phyloP scores from a whole-genome alignment of 2,797 vertebrate genomes.

The Notolepis coatsorum region DNA sequence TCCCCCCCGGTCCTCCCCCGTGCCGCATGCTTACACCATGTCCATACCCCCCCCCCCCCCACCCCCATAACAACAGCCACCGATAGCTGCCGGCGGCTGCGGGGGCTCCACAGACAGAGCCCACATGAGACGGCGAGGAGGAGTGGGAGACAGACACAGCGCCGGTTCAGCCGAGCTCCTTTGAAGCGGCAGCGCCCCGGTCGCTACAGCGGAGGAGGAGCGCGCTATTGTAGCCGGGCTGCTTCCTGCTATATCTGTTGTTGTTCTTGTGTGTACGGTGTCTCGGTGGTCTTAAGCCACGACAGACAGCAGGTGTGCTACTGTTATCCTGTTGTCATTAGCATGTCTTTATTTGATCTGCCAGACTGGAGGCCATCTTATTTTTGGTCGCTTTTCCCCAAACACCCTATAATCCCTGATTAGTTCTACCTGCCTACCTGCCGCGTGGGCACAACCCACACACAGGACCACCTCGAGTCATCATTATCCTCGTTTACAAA shows the following conservation, averaged over 20 bases:
- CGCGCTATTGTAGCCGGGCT: constrained; percentile 30
- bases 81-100: constrained; percentile 52
- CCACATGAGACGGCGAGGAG: constrained; percentile 68
- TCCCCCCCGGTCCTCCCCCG: constrained; percentile 18
- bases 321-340: constrained; percentile 55
- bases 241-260: constrained; percentile 29
- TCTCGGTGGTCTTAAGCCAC: constrained; percentile 30
- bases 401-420: constrained; percentile 66
- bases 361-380: constrained; percentile 34
- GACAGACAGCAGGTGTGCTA: constrained; percentile 30
- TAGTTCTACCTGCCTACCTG: constrained; percentile 55
- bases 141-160: constrained; percentile 62
- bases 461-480: constrained; percentile 59
- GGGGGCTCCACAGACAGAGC: constrained; percentile 63
- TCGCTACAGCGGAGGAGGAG: constrained; percentile 59
- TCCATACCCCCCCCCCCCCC: constrained; percentile 61
- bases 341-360: constrained; percentile 46
- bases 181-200: constrained; percentile 58
- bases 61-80: constrained; percentile 76
- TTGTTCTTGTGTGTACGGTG: constrained; percentile 37
- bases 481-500: constrained; percentile 58
- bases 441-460: constrained; percentile 48
- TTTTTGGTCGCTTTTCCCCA: constrained; percentile 12
- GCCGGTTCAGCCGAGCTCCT: constrained; percentile 62
- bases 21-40: constrained; percentile 49